A percentile compares a stretch with the other conserved stretches of the same genome.
Conservation (phyloP, 2,888 invertebrate genomes). For the Magallana nippona region DNA sequence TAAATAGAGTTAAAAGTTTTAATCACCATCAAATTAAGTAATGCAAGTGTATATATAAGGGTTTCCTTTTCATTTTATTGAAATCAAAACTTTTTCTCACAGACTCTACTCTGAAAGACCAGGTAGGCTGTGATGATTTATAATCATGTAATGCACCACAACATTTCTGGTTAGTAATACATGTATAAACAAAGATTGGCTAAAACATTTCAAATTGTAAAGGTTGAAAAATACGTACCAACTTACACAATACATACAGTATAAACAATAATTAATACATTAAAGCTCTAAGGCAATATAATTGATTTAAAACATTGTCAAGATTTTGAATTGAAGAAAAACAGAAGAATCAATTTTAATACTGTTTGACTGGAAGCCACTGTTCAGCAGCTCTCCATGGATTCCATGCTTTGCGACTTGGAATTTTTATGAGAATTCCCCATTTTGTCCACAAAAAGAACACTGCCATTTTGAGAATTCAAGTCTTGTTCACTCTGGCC, state of each 20-base stretch:
- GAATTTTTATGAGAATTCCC: conserved; percentile 8
- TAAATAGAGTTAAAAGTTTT: background rate
- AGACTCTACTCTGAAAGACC: conserved; percentile 23
- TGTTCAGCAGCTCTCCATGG: background rate
- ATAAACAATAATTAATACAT: background rate
- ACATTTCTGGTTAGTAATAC: background rate
- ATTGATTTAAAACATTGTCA: background rate
- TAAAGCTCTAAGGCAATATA: background rate
- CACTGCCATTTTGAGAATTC: conserved; percentile 2
- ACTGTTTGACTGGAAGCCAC: conserved; percentile 10
- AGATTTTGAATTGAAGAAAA: too few species aligned
- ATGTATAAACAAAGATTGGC: background rate
- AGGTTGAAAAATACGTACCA: too few species aligned
- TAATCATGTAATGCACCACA: conserved; percentile 4
- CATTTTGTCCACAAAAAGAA: background rate
- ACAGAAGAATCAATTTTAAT: conserved; percentile 17
- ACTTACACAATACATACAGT: background rate
- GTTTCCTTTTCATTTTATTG: conserved; percentile 7
- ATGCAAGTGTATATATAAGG: background rate
- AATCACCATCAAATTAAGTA: background rate
- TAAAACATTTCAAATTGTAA: background rate
- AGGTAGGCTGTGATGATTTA: background rate
- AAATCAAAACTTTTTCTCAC: conserved; percentile 28
- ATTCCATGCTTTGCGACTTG: conserved; percentile 23
- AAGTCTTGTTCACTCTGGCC: conserved; percentile 9